phyloP scores from a whole-genome alignment of 2,113 vertebrate genomes.

The Cynoglossus semilaevis region DNA sequence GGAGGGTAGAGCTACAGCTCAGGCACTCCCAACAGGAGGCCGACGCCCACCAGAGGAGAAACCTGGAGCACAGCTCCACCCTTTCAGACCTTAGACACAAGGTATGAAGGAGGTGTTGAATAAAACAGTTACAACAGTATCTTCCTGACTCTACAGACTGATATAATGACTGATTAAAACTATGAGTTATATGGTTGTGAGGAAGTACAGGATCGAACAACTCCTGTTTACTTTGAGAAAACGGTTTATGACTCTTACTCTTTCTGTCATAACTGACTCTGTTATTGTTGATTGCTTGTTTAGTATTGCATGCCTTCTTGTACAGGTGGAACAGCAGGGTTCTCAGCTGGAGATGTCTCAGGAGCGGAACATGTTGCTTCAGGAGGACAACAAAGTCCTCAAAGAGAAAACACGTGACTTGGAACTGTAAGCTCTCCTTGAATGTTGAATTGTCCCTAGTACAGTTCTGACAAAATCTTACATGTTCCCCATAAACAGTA shows the following conservation, averaged over 20 bases:
- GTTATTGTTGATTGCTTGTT: neutral
- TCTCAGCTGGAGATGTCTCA: constrained; percentile 83
- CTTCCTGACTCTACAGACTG: too few relatives aligned
- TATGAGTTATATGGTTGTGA: too few relatives aligned
- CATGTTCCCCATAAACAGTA: too few relatives aligned
- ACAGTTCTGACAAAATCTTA: too few relatives aligned
- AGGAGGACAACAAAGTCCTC: constrained; percentile 88
- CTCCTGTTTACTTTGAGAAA: too few relatives aligned
- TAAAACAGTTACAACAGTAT: too few relatives aligned
- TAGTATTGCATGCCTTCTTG: neutral
- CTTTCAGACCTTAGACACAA: constrained; percentile 84
- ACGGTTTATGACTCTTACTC: too few relatives aligned
- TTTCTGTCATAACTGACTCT: neutral
- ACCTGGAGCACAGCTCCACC: constrained; percentile 73
- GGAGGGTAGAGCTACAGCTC: constrained; percentile 79
- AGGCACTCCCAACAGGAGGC: constrained; percentile 80
- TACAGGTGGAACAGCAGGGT: constrained; percentile 88
- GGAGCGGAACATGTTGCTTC: constrained; percentile 83
- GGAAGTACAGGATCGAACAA: too few relatives aligned
- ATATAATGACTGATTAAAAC: too few relatives aligned
- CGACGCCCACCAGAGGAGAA: constrained; percentile 80
- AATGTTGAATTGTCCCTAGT: too few relatives aligned
- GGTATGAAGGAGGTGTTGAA: constrained; percentile 65
- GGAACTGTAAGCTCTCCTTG: constrained; percentile 76
- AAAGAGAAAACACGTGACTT: constrained; percentile 81